These are phyloP conservation scores for Drosophila auraria DNA, from an alignment of 1,140 invertebrate genomes.

Conservation along the genomic window DNA sequence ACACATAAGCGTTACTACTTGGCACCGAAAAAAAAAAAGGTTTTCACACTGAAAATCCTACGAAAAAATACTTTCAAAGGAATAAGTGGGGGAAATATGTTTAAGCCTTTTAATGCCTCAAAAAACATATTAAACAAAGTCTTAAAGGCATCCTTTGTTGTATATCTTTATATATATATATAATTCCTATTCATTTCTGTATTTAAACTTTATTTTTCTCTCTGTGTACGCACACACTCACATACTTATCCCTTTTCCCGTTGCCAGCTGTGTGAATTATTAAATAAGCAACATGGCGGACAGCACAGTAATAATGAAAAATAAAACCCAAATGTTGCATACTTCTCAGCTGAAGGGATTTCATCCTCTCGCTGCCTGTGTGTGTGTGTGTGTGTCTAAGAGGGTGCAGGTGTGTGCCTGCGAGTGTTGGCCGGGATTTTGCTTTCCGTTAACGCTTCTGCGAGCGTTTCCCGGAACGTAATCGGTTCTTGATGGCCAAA, in stretches of 20 bases:
- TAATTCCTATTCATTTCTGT: neutral
- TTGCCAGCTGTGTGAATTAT: constrained; percentile 56
- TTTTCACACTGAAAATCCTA: no score
- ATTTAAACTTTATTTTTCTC: neutral
- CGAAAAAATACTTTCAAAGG: no score
- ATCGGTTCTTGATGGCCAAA: constrained; percentile 47
- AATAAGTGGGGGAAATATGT: no score
- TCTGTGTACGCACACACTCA: neutral
- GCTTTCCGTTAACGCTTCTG: constrained; percentile 42
- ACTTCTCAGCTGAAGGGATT: constrained; percentile 33
- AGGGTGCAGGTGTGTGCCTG: neutral
- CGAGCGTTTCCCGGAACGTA: constrained; percentile 20
- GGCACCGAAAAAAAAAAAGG: constrained; percentile 13
- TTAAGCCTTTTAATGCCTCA: no score
- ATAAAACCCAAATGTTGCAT: constrained; percentile 53
- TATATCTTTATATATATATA: neutral
- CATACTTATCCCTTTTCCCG: neutral
- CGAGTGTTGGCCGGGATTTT: constrained; percentile 22
- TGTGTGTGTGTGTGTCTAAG: neutral
- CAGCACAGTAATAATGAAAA: constrained; percentile 51
- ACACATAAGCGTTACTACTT: constrained; percentile 28
- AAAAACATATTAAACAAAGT: no score
- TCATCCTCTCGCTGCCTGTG: neutral
- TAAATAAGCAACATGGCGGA: constrained; percentile 54
- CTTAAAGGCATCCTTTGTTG: no score